Base-by-base conservation (phyloP, 2,797 vertebrate species). In the Poecile montanus region DNA sequence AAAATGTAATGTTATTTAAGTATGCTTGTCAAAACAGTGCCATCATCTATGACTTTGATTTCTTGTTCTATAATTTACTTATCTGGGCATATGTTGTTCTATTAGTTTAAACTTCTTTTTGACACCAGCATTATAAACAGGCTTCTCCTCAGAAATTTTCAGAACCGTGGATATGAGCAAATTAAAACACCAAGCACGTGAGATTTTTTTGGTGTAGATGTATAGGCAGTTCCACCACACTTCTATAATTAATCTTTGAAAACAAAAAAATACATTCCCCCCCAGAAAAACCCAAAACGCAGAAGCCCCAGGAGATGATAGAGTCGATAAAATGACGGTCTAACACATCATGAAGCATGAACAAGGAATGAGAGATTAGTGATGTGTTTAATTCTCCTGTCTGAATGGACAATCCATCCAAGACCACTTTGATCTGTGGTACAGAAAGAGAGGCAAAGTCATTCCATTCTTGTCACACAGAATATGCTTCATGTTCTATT, bases 381-480 rank as follows among this genome's bases (percentile, higher is more conserved):
- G 87, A 71, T 93, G 17, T 13, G 36, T 88, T 88, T 77, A 91
- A 67, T 42, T 14, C 34, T 83, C 77, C 57, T 61, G 67, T 84
- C 62, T 61, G 85, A 92, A 85, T 78, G 89, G 85, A 85, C 1
- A 3, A 85, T 62, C 75, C 63, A 61, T 54, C 87, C 62, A 85
- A n/a, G 66, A 38, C 70, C 54, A 10, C 27, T 76, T 32, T 65
- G 67, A 63, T 97, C 84, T 91, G 11, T 73, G 94, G 73, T 61
- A 29, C 47, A 93, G 57, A 30, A 67, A 77, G 45, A 75, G 95
- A 95, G 68, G 73, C 68, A 53, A 81, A 95, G 77, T 81, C 89
- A 79, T 96, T 95, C 92, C 66, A 67, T 94, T 81, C 80, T 72
- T 95, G 89, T 97, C 94, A 89, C 44, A 87, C 42, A 20, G 51